phyloP scores from a whole-genome alignment of 2,888 invertebrate species.

The Fragum whitleyi region DNA sequence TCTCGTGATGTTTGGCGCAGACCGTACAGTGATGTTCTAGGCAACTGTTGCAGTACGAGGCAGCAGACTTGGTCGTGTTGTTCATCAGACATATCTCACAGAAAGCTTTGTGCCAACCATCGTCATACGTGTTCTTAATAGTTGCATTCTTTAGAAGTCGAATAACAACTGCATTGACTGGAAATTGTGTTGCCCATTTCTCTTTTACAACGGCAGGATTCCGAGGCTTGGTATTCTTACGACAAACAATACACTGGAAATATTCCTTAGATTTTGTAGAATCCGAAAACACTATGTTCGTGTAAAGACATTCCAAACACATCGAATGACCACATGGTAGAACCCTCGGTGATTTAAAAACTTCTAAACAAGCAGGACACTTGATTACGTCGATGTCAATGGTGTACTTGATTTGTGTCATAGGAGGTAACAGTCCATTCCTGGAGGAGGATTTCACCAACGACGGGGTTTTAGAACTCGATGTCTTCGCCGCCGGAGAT shows the following conservation, averaged over 20 bases:
- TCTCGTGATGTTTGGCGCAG: conserved; percentile 53
- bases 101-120: conserved; percentile 52
- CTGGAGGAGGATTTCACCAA: conserved; percentile 18
- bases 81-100: conserved; percentile 60
- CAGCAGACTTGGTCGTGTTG: conserved; percentile 43
- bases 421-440: conserved; percentile 41
- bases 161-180: conserved; percentile 45
- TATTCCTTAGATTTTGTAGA: conserved; percentile 46
- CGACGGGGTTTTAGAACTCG: conserved; percentile 2
- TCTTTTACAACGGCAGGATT: conserved; percentile 35
- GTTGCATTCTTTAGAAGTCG: conserved; percentile 55
- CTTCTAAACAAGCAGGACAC: conserved; percentile 57
- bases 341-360: conserved; percentile 61
- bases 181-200: conserved; percentile 61
- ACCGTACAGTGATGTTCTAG: conserved; percentile 55
- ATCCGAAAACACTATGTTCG: conserved; percentile 56
- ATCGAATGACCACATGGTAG: conserved; percentile 61
- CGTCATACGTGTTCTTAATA: conserved; percentile 41
- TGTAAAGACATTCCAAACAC: conserved; percentile 53
- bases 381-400: conserved; percentile 62
- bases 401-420: conserved; percentile 45
- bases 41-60: conserved; percentile 53
- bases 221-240: conserved; percentile 42
- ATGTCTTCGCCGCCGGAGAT: conserved; percentile 1
- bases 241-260: conserved; percentile 57